A percentile compares a stretch with the other conserved stretches of the same genome.
phyloP scores from a whole-genome alignment of 64 coral and sea anemone genomes.

The Anthopleura sola region DNA sequence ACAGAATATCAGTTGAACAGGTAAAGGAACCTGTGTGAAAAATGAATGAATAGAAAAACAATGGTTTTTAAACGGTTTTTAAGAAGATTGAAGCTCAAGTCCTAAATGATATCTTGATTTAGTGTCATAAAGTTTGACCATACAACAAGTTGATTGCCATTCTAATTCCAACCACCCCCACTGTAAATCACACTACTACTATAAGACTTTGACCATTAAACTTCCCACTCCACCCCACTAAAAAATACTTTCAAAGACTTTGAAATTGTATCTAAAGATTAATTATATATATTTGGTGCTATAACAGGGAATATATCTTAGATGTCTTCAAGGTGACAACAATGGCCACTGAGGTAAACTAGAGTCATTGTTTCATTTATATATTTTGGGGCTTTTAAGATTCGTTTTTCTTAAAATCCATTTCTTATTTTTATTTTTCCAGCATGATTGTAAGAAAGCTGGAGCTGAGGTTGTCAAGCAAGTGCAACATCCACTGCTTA shows the following conservation, averaged over 20 bases:
- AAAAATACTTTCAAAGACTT: no score
- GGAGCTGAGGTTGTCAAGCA: constrained; percentile 98
- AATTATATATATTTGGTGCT: background rate
- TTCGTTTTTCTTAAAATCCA: background rate
- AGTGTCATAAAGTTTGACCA: no score
- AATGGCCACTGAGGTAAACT: constrained; percentile 88
- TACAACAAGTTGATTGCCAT: no score
- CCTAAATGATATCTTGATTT: no score
- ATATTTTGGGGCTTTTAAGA: background rate
- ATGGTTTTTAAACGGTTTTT: no score
- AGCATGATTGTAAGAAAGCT: constrained; percentile 98
- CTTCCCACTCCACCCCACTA: no score
- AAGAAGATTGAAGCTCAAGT: no score
- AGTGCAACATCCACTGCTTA: constrained; percentile 96
- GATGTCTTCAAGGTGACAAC: constrained; percentile 93
- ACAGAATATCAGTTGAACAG: constrained; percentile 83
- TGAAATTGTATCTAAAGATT: background rate
- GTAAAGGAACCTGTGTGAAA: constrained; percentile 21
- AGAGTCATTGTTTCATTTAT: background rate
- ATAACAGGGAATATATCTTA: constrained; percentile 72
- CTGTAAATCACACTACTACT: no score
- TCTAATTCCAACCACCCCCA: no score
- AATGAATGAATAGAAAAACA: background rate
- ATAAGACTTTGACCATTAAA: no score
- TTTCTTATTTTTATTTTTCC: background rate